These are phyloP conservation scores for Hippocampus abdominalis DNA, from an alignment of 2,113 vertebrate species.

Conservation along the genomic window DNA sequence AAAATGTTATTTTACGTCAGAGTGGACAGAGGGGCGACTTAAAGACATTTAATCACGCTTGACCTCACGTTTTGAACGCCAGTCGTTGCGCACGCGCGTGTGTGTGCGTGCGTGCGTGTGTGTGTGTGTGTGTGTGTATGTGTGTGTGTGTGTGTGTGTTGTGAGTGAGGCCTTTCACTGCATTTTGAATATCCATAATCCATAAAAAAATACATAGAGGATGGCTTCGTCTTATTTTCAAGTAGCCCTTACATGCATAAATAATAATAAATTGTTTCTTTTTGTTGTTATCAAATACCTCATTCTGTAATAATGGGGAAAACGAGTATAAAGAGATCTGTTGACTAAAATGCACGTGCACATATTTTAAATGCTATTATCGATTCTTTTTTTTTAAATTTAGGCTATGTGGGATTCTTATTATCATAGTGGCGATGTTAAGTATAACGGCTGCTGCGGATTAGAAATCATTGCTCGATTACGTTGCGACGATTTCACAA, in stretches of 20 bases:
- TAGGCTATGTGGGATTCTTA: not conserved
- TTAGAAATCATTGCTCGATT: no score
- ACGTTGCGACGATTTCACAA: no score
- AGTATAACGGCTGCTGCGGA: no score
- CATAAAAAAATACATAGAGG: no score
- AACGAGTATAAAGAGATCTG: no score
- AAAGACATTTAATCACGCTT: slow-evolving; percentile 40
- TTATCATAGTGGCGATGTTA: no score
- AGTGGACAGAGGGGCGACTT: slow-evolving; percentile 10
- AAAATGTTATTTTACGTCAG: slow-evolving; percentile 33
- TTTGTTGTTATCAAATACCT: not conserved
- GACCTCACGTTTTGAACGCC: slow-evolving; percentile 23
- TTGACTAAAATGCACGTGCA: not conserved
- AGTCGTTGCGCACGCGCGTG: not conserved
- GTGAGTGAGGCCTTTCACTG: not conserved
- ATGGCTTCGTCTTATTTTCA: not conserved
- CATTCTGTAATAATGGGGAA: not conserved
- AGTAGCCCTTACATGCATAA: not conserved
- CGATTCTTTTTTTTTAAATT: not conserved
- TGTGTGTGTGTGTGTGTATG: not conserved
- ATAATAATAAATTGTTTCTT: not conserved
- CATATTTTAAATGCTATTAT: not conserved
- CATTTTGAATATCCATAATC: not conserved
- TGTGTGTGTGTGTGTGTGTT: not conserved
- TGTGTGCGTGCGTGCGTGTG: not conserved